Percentiles rank a stretch among this genome's conserved stretches.
phyloP scores from a whole-genome alignment of 2,888 invertebrate species.

The Cryptophagus acutangulus region DNA sequence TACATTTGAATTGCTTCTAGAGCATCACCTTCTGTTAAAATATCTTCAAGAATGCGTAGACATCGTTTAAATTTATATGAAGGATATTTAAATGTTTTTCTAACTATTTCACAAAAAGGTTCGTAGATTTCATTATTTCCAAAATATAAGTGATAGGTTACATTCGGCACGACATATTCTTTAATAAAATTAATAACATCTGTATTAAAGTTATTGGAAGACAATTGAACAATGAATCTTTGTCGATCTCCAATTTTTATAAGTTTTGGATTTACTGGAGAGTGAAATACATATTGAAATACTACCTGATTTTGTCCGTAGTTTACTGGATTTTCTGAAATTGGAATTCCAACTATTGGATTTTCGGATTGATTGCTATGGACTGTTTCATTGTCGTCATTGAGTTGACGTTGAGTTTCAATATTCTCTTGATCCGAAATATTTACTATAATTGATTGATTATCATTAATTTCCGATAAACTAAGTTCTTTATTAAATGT shows the following conservation, averaged over 20 bases:
- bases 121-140: constrained; percentile 1
- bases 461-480: not conserved
- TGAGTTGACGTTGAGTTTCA: too few relatives aligned
- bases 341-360: constrained; percentile 6
- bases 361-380: constrained; percentile 5
- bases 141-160: constrained; percentile 5
- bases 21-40: not conserved
- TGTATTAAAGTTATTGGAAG: not conserved
- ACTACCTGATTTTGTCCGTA: constrained; percentile 1
- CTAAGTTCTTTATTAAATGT: constrained; percentile 1
- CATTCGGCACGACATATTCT: constrained; percentile 4
- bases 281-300: not conserved
- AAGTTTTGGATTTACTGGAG: too few relatives aligned
- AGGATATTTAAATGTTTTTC: constrained; percentile 5
- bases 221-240: constrained; percentile 3
- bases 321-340: constrained; percentile 3
- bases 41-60: too few relatives aligned
- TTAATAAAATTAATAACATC: constrained; percentile 5
- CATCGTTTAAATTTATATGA: too few relatives aligned
- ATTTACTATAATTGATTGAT: constrained; percentile 1
- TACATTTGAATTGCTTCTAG: not conserved
- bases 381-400: constrained; percentile 1
- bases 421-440: not conserved
- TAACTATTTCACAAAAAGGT: constrained; percentile 2
- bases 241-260: not conserved